Conservation (phyloP, 2,797 vertebrate species). For the Psittacula echo region DNA sequence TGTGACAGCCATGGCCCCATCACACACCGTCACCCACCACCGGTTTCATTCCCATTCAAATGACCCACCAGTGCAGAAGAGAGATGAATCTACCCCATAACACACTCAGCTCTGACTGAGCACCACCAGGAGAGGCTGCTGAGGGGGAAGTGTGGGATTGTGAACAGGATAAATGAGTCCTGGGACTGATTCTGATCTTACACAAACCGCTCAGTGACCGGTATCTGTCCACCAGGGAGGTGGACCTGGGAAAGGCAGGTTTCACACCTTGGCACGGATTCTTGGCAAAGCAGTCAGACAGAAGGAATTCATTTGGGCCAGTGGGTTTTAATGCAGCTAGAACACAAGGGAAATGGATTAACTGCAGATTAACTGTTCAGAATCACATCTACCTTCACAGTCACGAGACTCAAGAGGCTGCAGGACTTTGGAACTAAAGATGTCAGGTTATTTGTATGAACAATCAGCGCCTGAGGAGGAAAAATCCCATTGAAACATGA, state of each 20-base stretch:
- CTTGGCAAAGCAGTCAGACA: not conserved
- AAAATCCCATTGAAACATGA: not conserved
- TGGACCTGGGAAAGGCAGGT: not conserved
- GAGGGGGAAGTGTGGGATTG: not conserved
- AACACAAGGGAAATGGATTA: not conserved
- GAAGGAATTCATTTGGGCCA: not conserved
- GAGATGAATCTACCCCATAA: not conserved
- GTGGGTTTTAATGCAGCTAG: not conserved
- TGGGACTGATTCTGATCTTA: not conserved
- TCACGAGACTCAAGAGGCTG: conserved; percentile 81
- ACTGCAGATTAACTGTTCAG: not conserved
- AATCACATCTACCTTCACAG: conserved; percentile 86
- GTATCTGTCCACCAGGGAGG: not conserved
- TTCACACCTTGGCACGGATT: not conserved
- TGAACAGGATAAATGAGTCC: not conserved
- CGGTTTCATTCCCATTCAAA: not conserved
- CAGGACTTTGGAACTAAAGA: conserved; percentile 88
- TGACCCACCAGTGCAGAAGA: not conserved
- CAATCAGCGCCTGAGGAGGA: conserved; percentile 87
- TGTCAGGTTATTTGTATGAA: conserved; percentile 88
- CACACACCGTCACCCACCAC: accelerated
- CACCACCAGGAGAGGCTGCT: not conserved
- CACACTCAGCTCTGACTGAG: not conserved
- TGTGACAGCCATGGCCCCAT: not conserved
- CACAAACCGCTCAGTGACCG: accelerated